These are phyloP conservation scores for Cotesia glomerata DNA, from an alignment of 1,140 invertebrate genomes.

Conservation along the genomic window DNA sequence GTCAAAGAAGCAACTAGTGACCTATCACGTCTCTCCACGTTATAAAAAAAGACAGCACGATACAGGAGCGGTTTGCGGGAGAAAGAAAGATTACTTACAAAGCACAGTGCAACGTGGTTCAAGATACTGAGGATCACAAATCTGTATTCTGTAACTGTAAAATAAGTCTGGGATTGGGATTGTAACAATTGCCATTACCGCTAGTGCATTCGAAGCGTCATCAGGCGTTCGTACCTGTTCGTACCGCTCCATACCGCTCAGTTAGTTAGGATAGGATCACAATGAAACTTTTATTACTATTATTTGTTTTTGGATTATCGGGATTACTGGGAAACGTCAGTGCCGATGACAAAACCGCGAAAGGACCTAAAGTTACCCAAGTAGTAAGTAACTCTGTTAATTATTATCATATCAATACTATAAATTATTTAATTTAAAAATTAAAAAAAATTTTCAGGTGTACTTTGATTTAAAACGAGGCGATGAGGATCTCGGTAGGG, in stretches of 20 bases:
- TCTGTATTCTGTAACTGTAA: too few species aligned
- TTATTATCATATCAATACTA: slow-evolving; percentile 32
- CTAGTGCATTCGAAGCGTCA: too few species aligned
- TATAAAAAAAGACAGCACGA: not conserved
- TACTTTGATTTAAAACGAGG: slow-evolving; percentile 94
- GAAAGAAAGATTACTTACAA: not conserved
- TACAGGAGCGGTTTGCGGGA: not conserved
- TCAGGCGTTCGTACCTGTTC: too few species aligned
- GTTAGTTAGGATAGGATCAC: not conserved
- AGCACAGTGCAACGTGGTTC: not conserved
- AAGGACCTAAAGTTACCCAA: not conserved
- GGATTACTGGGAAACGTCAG: not conserved
- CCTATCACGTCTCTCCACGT: not conserved
- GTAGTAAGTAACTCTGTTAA: not conserved
- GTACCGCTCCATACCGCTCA: too few species aligned
- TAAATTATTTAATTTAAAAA: slow-evolving; percentile 12
- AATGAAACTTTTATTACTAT: not conserved
- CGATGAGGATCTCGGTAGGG: slow-evolving; percentile 73
- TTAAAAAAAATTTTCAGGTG: slow-evolving; percentile 71
- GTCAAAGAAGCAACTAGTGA: not conserved
- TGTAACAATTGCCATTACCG: too few species aligned
- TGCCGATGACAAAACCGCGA: not conserved
- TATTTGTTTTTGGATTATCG: not conserved
- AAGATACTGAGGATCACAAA: too few species aligned
- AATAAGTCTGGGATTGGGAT: too few species aligned